These are phyloP conservation scores for Mastomys natalensis DNA, from an alignment of 2,113 vertebrate species.

Conservation along the genomic window DNA sequence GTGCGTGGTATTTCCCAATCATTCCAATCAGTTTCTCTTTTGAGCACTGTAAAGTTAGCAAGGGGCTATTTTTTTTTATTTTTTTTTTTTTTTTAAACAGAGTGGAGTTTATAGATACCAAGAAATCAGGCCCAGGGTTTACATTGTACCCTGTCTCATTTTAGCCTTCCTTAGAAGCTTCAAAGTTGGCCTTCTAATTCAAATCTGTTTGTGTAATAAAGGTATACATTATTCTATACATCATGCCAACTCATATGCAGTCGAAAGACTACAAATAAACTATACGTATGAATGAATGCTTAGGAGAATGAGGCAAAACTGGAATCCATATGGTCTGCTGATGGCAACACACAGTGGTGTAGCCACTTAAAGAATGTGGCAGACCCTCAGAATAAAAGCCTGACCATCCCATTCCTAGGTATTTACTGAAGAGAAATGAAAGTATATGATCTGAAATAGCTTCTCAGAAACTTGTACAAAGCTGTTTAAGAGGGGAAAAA, in stretches of 20 bases:
- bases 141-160: too few relatives aligned
- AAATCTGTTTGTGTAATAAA: background rate
- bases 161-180: background rate
- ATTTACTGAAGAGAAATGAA: background rate
- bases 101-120: conserved; percentile 4
- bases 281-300: background rate
- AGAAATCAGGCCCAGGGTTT: background rate
- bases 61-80: background rate
- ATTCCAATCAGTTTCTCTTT: background rate
- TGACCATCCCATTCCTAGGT: background rate
- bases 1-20: background rate
- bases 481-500: background rate
- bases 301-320: background rate
- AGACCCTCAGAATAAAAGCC: background rate
- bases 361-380: background rate
- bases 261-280: background rate
- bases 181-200: background rate
- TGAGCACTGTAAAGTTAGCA: background rate
- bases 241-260: background rate
- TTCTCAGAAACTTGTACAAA: background rate
- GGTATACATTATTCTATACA: background rate
- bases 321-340: background rate
- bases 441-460: background rate
- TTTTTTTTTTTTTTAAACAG: background rate
- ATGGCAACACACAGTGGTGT: background rate